Base-by-base conservation (phyloP, 2,888 invertebrate species). In the Ophion ventricosus region DNA sequence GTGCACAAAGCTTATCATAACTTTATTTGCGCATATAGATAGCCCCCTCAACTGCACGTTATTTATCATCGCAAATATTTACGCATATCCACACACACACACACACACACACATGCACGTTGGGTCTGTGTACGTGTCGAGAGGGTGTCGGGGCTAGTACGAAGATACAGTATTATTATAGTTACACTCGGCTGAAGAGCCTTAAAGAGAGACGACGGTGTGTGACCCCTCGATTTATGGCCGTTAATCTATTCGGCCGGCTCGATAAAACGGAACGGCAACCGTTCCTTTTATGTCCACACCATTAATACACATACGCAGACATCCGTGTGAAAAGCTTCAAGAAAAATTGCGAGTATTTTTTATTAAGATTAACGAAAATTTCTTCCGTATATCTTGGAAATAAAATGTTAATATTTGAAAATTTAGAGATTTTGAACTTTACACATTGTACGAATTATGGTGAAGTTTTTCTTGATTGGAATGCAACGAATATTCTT, bases 201-300 rank as follows among this genome's bases (percentile, higher is more conserved):
- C 79, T 87, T 87, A 85, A 88, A 83, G 83, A 82, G 78, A 54
- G 84, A 80, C 86, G 90, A 83, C 89, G 88, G 86, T n/a, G n/a
- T n/a, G n/a, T 89, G 90, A 90, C 89, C 90, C 85, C 73, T 87
- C 56, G 64, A 25, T 66, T 35, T 43, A 88, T 88, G 87, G 87
- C 88, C 88, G 88, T 91, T 90, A 91, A 90, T 91, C 89, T 82
- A 88, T 90, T 88, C 87, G 89, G 87, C 83, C 87, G 78, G 83
- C 87, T 87, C 88, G 82, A 72, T 85, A 83, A 86, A 88, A 87
- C 87, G 88, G 85, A 89, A 87, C 87, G 85, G 80, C 80, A 59
- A 57, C 64, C 63, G 59, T 73, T 35, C 77, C 5, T 57, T 14
- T 64, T 40, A 25, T 67, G 20, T 17, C 54, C 61, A 14, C 25